Evolutionary conservation across 2,888 invertebrate species (phyloP).

Genomic region (Keiferia lycopersicella): DNA sequence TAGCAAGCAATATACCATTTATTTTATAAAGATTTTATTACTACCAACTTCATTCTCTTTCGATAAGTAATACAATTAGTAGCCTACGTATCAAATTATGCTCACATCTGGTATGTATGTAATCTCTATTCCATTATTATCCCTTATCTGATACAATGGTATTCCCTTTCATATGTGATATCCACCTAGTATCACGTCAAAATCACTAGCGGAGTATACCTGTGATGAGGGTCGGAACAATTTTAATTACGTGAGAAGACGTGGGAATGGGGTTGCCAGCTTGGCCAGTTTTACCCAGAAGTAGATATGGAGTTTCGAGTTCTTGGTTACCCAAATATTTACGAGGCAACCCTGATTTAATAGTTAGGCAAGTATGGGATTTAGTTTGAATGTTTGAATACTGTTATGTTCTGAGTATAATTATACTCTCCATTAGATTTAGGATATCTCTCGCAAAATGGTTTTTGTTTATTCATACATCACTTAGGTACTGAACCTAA

Average conservation of each 20-base stretch:
- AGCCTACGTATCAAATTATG: too few species aligned
- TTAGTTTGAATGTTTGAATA: neutral
- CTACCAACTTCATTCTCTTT: too few species aligned
- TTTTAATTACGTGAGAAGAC: conserved; percentile 50
- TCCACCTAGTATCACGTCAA: neutral
- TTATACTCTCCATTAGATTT: too few species aligned
- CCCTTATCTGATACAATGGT: neutral
- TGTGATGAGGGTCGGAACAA: conserved; percentile 32
- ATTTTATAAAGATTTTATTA: too few species aligned
- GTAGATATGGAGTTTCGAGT: neutral
- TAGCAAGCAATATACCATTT: too few species aligned
- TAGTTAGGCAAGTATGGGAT: neutral
- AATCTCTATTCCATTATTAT: neutral
- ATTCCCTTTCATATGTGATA: neutral
- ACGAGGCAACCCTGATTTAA: neutral
- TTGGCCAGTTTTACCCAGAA: neutral
- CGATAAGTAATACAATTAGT: too few species aligned
- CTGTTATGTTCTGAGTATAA: neutral
- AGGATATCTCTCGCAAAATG: too few species aligned
- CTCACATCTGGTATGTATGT: too few species aligned
- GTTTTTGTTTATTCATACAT: too few species aligned
- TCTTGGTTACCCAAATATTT: neutral
- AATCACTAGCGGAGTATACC: neutral
- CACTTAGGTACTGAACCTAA: too few species aligned
- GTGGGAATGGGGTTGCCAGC: conserved; percentile 15